Percentiles rank a stretch among this genome's conserved stretches.
Conservation (phyloP, 2,888 invertebrate species). For the Graphium colonna region DNA sequence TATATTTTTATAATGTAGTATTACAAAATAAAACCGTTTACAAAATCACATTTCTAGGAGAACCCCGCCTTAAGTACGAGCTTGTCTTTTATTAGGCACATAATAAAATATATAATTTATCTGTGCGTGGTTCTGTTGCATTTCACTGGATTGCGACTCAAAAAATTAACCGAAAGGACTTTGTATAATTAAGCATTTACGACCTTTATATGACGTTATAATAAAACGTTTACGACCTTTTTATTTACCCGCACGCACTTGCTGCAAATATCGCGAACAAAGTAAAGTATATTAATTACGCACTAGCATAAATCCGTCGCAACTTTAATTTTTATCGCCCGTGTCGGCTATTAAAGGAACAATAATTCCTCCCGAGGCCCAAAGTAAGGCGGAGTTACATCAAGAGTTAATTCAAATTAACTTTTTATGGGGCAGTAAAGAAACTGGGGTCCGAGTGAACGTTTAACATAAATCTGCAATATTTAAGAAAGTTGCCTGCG, state of each 20-base stretch:
- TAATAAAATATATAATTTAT: too few species aligned
- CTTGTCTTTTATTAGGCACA: too few species aligned
- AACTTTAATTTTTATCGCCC: constrained; percentile 27
- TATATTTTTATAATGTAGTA: too few species aligned
- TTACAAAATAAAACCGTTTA: too few species aligned
- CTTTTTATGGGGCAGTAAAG: constrained; percentile 53
- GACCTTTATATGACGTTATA: too few species aligned
- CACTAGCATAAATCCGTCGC: constrained; percentile 15
- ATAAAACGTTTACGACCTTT: too few species aligned
- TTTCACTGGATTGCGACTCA: too few species aligned
- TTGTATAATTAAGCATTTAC: too few species aligned
- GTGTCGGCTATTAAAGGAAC: constrained; percentile 32
- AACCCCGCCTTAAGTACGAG: too few species aligned
- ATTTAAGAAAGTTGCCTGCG: constrained; percentile 51
- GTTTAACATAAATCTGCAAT: constrained; percentile 71
- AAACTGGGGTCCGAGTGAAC: constrained; percentile 40
- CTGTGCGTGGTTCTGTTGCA: too few species aligned
- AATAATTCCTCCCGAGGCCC: constrained; percentile 33
- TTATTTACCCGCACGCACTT: neutral
- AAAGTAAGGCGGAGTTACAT: constrained; percentile 44
- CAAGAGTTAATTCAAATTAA: constrained; percentile 67
- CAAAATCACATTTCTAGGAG: too few species aligned
- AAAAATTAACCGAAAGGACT: too few species aligned
- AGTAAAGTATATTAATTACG: constrained; percentile 6
- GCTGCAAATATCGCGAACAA: neutral